Evolutionary conservation across 2,888 invertebrate species (phyloP).

Genomic region (Iselma pallidipennis): DNA sequence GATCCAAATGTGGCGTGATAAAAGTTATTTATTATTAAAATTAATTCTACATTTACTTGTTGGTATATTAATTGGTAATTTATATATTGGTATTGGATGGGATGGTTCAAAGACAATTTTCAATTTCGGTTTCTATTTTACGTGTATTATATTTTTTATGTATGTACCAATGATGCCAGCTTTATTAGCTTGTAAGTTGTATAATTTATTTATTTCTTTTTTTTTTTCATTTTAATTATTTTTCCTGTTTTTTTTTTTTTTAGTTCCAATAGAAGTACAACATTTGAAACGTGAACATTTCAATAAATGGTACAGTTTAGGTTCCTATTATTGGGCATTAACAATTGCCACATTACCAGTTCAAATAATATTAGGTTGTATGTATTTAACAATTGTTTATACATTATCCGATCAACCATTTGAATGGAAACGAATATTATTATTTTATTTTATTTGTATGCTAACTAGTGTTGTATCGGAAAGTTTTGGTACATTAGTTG

Average conservation of each 20-base stretch:
- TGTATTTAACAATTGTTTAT: conserved; percentile 74
- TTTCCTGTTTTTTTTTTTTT: conserved; percentile 39
- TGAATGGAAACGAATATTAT: conserved; percentile 66
- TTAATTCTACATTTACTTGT: conserved; percentile 69
- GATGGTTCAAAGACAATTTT: conserved; percentile 81
- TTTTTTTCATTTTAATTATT: conserved; percentile 14
- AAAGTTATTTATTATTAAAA: conserved; percentile 73
- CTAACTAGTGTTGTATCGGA: conserved; percentile 77
- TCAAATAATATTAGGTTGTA: conserved; percentile 68
- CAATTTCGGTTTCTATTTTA: conserved; percentile 84
- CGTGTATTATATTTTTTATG: conserved; percentile 76
- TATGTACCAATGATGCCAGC: conserved; percentile 85
- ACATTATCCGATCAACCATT: conserved; percentile 76
- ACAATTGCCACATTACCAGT: conserved; percentile 73
- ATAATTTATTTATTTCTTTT: conserved; percentile 12
- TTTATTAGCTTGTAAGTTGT: conserved; percentile 73
- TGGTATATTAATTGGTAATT: conserved; percentile 69
- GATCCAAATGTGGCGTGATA: conserved; percentile 75
- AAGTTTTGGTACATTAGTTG: conserved; percentile 75
- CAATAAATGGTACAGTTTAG: conserved; percentile 82
- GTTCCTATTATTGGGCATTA: conserved; percentile 77
- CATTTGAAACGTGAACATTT: conserved; percentile 81
- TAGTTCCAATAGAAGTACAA: conserved; percentile 80
- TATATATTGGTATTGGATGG: conserved; percentile 75
- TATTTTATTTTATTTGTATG: conserved; percentile 72